Conservation (phyloP, 2,888 invertebrate species). For the Drosophila yooni region DNA sequence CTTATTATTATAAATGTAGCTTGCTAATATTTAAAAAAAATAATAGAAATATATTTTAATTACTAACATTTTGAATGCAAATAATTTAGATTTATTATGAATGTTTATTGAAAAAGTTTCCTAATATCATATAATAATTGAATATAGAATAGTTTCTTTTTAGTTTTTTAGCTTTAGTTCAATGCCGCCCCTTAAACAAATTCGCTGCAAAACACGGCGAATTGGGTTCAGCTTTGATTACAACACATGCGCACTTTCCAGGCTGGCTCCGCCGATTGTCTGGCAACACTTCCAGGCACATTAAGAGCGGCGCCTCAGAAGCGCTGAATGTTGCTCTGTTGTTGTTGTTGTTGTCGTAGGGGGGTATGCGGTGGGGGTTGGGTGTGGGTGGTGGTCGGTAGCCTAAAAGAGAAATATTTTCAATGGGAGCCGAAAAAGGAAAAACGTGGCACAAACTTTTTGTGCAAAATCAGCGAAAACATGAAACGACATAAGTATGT, state of each 20-base stretch:
- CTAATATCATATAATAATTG: neutral
- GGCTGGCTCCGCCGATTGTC: slow-evolving; percentile 25
- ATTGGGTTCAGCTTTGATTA: slow-evolving; percentile 42
- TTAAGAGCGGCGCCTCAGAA: slow-evolving; percentile 60
- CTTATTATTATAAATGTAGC: neutral
- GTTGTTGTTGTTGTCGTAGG: slow-evolving; percentile 5
- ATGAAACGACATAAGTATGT: slow-evolving; percentile 80
- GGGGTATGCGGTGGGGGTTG: neutral
- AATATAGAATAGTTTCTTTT: neutral
- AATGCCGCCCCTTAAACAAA: slow-evolving; percentile 29
- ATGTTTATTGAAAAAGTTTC: neutral
- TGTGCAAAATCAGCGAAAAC: slow-evolving; percentile 80
- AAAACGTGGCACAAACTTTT: slow-evolving; percentile 65
- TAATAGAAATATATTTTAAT: neutral
- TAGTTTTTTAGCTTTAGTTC: neutral
- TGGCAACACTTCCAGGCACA: slow-evolving; percentile 43
- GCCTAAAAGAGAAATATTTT: slow-evolving; percentile 58
- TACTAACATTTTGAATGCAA: neutral
- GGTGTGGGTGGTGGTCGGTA: neutral
- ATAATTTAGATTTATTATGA: neutral
- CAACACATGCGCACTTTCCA: slow-evolving; percentile 74
- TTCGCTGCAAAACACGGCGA: slow-evolving; percentile 54
- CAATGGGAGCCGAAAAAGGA: slow-evolving; percentile 52
- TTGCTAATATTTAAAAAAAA: accelerated
- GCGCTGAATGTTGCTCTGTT: slow-evolving; percentile 22